phyloP scores from a whole-genome alignment of 2,113 vertebrate genomes.

The Dipodomys merriami region DNA sequence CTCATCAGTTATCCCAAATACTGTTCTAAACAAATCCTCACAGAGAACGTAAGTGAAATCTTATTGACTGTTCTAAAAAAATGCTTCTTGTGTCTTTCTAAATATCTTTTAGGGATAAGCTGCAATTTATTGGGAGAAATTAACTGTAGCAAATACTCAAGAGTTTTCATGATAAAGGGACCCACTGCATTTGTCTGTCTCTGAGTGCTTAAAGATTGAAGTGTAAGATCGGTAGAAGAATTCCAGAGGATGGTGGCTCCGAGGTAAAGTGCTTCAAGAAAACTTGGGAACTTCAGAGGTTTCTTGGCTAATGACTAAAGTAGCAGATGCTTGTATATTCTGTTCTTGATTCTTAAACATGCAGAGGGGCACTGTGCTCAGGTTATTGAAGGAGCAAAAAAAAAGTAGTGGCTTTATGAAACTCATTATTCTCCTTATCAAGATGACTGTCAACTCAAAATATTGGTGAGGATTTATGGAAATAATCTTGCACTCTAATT shows the following conservation, averaged over 20 bases:
- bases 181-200: neutral
- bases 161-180: neutral
- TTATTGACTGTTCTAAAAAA: neutral
- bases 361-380: neutral
- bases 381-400: neutral
- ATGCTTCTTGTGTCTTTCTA: slow-evolving; percentile 9
- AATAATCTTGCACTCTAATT: slow-evolving; percentile 70
- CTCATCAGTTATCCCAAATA: neutral
- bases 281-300: neutral
- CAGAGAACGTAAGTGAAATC: neutral
- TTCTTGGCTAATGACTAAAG: neutral
- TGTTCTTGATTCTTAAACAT: neutral
- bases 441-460: slow-evolving; percentile 58
- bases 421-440: slow-evolving; percentile 50
- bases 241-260: neutral
- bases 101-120: slow-evolving; percentile 40
- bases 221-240: neutral
- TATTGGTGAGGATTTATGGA: slow-evolving; percentile 68
- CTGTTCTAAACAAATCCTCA: neutral
- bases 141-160: slow-evolving; percentile 31
- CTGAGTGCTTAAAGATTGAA: slow-evolving; percentile 36
- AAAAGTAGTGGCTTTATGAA: slow-evolving; percentile 48
- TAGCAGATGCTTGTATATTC: neutral
- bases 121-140: slow-evolving; percentile 53
- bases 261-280: neutral